Percentiles rank a stretch among this genome's conserved stretches.
These are phyloP conservation scores for Recurvirostra avosetta DNA, from an alignment of 2,113 vertebrate species.

Conservation along the genomic window DNA sequence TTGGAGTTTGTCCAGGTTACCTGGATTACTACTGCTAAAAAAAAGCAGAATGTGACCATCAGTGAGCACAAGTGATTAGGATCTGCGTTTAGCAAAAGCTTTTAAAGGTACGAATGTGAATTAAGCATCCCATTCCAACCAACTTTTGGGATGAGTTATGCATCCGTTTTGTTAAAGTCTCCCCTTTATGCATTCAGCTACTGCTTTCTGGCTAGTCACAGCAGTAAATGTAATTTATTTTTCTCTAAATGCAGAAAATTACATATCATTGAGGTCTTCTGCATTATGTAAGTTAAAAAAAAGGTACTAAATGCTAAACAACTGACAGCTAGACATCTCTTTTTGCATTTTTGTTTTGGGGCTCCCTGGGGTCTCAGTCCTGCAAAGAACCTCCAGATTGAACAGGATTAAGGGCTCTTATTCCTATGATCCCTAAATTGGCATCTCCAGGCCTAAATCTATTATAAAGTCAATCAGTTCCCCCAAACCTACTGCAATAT, in stretches of 20 bases:
- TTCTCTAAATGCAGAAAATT: not conserved
- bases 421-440: not conserved
- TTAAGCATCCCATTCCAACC: not conserved
- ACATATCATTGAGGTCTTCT: not conserved
- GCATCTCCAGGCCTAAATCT: not conserved
- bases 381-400: not conserved
- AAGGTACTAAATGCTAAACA: not conserved
- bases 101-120: not conserved
- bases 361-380: not conserved
- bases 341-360: not conserved
- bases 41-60: slow-evolving; percentile 21
- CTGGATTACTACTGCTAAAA: slow-evolving; percentile 60
- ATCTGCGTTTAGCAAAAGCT: not conserved
- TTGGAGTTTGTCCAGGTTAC: slow-evolving; percentile 53
- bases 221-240: not conserved
- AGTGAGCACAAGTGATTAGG: not conserved
- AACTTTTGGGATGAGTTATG: not conserved
- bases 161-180: not conserved
- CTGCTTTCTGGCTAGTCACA: not conserved
- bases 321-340: not conserved
- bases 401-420: not conserved
- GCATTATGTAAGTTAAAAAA: not conserved
- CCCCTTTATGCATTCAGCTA: not conserved
- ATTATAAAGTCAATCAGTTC: not conserved
- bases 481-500: not conserved